phyloP scores from a whole-genome alignment of 2,888 invertebrate genomes.

The Amphipyra tragopoginis region DNA sequence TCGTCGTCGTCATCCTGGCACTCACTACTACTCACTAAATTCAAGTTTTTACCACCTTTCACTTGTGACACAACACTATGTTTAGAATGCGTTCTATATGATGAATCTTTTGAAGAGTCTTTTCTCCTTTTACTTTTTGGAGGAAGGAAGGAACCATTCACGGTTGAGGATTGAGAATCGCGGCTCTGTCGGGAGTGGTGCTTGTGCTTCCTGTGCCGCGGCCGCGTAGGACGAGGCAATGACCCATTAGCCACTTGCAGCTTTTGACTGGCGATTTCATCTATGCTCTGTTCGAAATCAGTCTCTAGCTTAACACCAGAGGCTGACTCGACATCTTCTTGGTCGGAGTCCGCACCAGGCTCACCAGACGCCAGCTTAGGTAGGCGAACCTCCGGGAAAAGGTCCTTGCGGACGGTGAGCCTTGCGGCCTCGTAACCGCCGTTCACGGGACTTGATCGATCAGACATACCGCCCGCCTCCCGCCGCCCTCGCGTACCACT shows the following conservation, averaged over 20 bases:
- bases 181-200: conserved; percentile 78
- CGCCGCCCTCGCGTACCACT: conserved; percentile 86
- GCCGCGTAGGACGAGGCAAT: conserved; percentile 73
- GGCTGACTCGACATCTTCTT: conserved; percentile 74
- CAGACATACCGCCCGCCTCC: conserved; percentile 88
- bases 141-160: conserved; percentile 81
- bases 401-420: conserved; percentile 88
- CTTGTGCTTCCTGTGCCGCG: conserved; percentile 84
- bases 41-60: conserved; percentile 88
- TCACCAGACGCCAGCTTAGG: conserved; percentile 68
- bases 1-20: conserved; percentile 77
- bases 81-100: conserved; percentile 77
- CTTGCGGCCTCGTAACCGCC: conserved; percentile 86
- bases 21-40: conserved; percentile 88
- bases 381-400: conserved; percentile 81
- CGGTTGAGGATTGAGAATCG: conserved; percentile 67
- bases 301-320: conserved; percentile 87
- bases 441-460: conserved; percentile 86
- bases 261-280: conserved; percentile 84
- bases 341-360: conserved; percentile 68
- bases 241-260: conserved; percentile 79
- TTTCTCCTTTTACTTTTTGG: conserved; percentile 82
- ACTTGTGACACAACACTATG: conserved; percentile 79
- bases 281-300: conserved; percentile 88
- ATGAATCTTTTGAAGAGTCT: conserved; percentile 80